Conservation (phyloP, 1,140 invertebrate genomes). For the Nautilus pompilius region DNA sequence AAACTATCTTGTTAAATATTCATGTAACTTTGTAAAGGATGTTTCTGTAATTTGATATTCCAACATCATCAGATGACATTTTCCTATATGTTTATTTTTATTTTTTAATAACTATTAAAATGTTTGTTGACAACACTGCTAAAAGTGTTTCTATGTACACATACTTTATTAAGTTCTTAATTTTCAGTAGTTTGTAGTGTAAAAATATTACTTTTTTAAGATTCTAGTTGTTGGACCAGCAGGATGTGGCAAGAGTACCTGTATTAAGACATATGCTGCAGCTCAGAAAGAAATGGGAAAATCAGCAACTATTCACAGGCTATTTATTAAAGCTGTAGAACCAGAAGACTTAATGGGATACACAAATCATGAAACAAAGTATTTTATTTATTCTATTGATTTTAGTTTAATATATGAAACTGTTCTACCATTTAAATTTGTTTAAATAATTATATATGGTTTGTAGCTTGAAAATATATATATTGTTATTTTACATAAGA, state of each 20-base stretch:
- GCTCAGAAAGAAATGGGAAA: slow-evolving; percentile 48
- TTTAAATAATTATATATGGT: too few relatives aligned
- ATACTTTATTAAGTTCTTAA: not conserved
- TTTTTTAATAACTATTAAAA: not conserved
- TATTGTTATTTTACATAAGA: too few relatives aligned
- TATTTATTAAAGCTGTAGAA: slow-evolving; percentile 51
- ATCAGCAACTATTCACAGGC: slow-evolving; percentile 45
- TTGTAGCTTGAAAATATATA: too few relatives aligned
- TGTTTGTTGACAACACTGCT: not conserved
- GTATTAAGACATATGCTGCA: slow-evolving; percentile 53
- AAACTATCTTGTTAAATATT: too few relatives aligned
- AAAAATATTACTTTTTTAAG: slow-evolving; percentile 20
- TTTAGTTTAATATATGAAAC: too few relatives aligned
- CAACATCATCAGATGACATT: not conserved
- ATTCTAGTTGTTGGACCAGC: slow-evolving; percentile 50
- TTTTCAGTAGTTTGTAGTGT: not conserved
- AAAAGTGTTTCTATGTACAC: not conserved
- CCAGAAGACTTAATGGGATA: slow-evolving; percentile 48
- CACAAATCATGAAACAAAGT: slow-evolving; percentile 41
- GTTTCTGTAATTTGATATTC: not conserved
- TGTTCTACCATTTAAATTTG: too few relatives aligned
- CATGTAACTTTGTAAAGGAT: not conserved
- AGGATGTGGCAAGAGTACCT: slow-evolving; percentile 53
- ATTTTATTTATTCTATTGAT: too few relatives aligned
- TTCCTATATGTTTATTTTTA: not conserved